Evolutionary conservation across 37 sponge, comb jelly and placozoan genomes (phyloP), one percentile per base, ranked within the genome.

Genomic region (Halichondria panicea): DNA sequence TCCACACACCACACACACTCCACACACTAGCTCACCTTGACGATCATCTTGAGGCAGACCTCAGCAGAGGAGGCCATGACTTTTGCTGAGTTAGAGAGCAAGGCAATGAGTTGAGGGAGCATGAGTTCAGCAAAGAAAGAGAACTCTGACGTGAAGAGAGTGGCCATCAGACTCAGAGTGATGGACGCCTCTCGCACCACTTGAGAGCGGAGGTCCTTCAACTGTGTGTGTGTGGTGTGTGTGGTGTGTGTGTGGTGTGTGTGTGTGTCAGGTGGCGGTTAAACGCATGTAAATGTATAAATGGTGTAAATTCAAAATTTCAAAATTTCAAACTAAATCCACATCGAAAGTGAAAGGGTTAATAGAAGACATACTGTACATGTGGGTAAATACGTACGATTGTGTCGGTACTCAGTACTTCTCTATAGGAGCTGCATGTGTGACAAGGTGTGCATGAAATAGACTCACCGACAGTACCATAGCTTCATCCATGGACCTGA

Each of bases 151-250:
- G 75, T 72, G 30, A 88, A 46, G 30, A 74, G 28, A 1, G 52
- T 25, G 9, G 85, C 59, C 25, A 92, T 19, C 62, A 75, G 84
- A 55, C 84, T 84, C 25, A 93, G 30, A 38, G 89, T 93, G 39
- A 85, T 43, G 68, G 87, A 88, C 3, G 93, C 86, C 62, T 93
- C 93, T 28, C 86, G 50, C 15, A 73, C 74, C 19, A 93, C 75
- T 35, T 84, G 86, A 3, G 93, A 93, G 9, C 93, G 61, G 12
- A 93, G 71, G 65, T 93, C 93, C 54, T 93, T 93, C 52, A 90
- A 37, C 88, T 87, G 65, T 36, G 66, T 21, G 53, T 11, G 68
- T 62, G 34, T 48, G n/a, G n/a, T n/a, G n/a, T n/a, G n/a, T n/a
- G n/a, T n/a, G n/a, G n/a, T n/a, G n/a, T n/a, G n/a, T n/a, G n/a